Evolutionary conservation across 2,797 vertebrate genomes (phyloP).

Genomic region (Spinus pinus): DNA sequence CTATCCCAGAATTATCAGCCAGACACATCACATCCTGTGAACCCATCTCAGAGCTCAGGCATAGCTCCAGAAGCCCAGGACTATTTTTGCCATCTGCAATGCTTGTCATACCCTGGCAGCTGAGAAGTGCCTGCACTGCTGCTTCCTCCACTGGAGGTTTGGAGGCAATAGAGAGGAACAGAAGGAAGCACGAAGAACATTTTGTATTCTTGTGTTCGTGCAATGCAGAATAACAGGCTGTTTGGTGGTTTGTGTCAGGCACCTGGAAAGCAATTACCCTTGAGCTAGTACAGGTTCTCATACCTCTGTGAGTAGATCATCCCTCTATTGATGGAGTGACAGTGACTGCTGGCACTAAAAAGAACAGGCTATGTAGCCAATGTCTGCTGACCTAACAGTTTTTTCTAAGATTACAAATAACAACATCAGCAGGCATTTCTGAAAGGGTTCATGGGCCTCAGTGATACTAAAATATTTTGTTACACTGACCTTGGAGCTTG

Average conservation of each 20-base stretch:
- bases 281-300: background rate
- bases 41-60: background rate
- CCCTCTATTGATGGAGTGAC: background rate
- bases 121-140: background rate
- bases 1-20: background rate
- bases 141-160: background rate
- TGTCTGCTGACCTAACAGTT: accelerated
- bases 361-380: background rate
- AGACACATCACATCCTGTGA: background rate
- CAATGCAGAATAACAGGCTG: background rate
- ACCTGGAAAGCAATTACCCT: background rate
- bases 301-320: background rate
- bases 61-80: background rate
- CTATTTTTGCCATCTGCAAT: background rate
- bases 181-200: background rate
- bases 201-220: background rate
- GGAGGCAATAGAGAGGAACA: background rate
- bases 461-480: background rate
- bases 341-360: background rate
- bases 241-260: background rate
- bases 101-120: background rate
- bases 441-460: background rate
- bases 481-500: background rate
- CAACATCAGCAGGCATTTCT: background rate
- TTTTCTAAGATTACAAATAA: background rate